Evolutionary conservation across 2,888 invertebrate genomes (phyloP), one percentile per base, ranked within the genome.

Genomic region (Dromius quadrimaculatus): DNA sequence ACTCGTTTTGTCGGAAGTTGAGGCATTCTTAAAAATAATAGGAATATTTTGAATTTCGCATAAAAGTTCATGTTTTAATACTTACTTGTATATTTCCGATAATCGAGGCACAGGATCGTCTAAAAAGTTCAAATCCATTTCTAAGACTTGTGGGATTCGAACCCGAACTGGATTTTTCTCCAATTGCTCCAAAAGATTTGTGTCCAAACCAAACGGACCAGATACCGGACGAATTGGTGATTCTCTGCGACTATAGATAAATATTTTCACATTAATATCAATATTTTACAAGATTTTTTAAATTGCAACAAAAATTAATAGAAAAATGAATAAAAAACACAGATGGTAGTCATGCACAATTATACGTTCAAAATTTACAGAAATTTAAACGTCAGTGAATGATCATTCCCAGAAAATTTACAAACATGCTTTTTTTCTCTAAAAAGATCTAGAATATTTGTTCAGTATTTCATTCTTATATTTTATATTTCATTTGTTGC

Each of bases 161-260:
- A 79, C 68, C 17, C 43, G 17, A 19, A 41, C 59, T 9, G 82
- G 81, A 32, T 79, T 80, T 63, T 79, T 82, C 79, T 93, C 93
- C 59, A 93, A 85, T 75, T 87, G 87, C 23, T 88, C 88, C 75
- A 93, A 86, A 72, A 92, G 84, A 70, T 89, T 87, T 13, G 89
- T 87, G 80, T 95, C 94, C 54, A 95, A 84, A 0, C 90, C 88
- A 81, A 92, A 95, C 19, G 93, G 92, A 15, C 94, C 94, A 0
- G 87, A 84, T 2, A 87, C 80, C 1, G 66, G 54, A 2, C 66
- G 66, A 2, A 57, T 54, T 9, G 66, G 66, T 3, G 66, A 54
- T 28, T 36, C 34, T 36, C 54, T 32, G 17, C 54, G 36, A 22
- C 66, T 66, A 17, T 13, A n/a, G n/a, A n/a, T n/a, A 47, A 50